Evolutionary conservation across 2,888 invertebrate genomes (phyloP), one percentile per base, ranked within the genome.

Genomic region (Mycalesis mineus): DNA sequence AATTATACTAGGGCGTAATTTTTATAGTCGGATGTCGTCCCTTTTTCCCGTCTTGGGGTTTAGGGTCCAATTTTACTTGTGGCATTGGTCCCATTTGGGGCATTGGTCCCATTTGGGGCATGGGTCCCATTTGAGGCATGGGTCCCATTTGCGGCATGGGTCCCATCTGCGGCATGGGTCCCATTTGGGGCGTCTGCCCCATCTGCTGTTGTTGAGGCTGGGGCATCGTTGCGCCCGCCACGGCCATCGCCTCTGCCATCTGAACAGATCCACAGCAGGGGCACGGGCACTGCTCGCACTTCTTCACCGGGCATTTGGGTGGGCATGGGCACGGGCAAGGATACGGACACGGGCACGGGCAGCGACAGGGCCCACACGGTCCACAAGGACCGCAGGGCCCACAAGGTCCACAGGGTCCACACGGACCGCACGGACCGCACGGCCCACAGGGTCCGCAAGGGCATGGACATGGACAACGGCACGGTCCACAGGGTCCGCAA

Each of bases 281-380:
- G 57, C 75, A 73, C 3, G 65, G 45, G 9, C 65, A 69, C 49
- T 52, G 47, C 60, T 65, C 62, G 48, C 67, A 65, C 56, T 70
- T 69, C 62, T 68, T 69, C 13, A 64, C 56, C 28, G 69, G 71
- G 29, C 72, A 67, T 0, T 72, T 73, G 0, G 75, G 73, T 1
- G 69, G 65, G 7, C 72, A 73, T 0, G 74, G 73, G 31, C 75
- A 77, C 0, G 76, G 75, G 33, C 68, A 67, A 0, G 69, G 65
- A 47, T 74, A 74, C 0, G 73, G 68, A 29, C 71, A 69, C 8
- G 58, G 56, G 14, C 56, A 41, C 7, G 59, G 48, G 47, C 59
- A 54, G 29, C 60, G 69, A 44, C 73, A 71, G 0, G 74, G 71
- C 0, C 68, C 68, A 31, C 73, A 72, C 0, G 70, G 71, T 0